Base-by-base conservation (phyloP, 2,797 vertebrate genomes). In the Sebastes matsubarae region DNA sequence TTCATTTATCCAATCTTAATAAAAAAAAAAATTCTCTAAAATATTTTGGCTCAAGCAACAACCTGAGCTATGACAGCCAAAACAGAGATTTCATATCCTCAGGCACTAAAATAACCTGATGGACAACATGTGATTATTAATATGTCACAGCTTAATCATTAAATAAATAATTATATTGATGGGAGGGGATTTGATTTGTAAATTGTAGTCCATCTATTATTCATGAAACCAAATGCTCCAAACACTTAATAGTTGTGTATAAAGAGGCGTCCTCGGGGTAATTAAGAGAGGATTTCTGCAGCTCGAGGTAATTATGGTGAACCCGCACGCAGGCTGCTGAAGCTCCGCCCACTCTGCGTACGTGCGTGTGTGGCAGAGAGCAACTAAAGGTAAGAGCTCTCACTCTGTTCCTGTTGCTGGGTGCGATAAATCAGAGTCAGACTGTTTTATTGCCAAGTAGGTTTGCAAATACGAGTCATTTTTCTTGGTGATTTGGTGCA, bases 331-430 rank as follows among this genome's bases (percentile, higher is more conserved):
- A 76, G 18, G 46, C 60, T 11, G 8, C 8, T 0, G 2, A 83
- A 27, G 83, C 81, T 60, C 79, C 88, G 79, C 88, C 89, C 74
- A 34, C 29, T 13, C 27, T 10, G 13, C 25, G 25, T 46, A 46
- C 63, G 73, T 61, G 55, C 57, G 8, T 16, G 65, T 27, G n/a
- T 11, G 8, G 1, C 68, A n/a, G 54, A 84, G 77, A 81, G 4
- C 0, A 0, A 1, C 0, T 4, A 10, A 69, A 54, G 2, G 3
- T 12, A 13, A 29, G 87, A 91, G 36, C 1, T 22, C 65, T 79
- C 86, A 88, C 88, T 89, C 83, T 20, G 67, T 27, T 2, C 36
- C 16, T 77, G 52, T 64, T 77, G 20, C 38, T 64, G 59, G 61
- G 67, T 52, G 34, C 9, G n/a, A 46, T 12, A 1, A 9, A 12